Conservation (phyloP, 2,888 invertebrate genomes). For the Pristionchus mayeri region DNA sequence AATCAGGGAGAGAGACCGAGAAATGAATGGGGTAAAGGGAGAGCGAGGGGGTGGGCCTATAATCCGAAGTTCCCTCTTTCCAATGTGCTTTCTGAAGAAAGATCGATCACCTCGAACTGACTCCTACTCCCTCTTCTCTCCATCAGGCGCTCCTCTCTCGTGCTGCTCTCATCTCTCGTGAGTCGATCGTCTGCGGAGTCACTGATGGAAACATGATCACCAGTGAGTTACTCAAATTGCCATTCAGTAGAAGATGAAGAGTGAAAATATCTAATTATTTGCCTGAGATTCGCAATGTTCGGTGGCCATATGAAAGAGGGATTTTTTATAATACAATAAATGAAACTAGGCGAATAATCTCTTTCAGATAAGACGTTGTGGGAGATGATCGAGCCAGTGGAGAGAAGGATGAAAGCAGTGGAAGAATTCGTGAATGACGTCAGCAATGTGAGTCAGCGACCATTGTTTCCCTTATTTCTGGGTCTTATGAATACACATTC, state of each 20-base stretch:
- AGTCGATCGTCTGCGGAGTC: constrained; percentile 90
- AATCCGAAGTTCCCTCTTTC: too few species aligned
- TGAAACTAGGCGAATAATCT: too few species aligned
- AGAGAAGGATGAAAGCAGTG: constrained; percentile 84
- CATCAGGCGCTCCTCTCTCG: constrained; percentile 83
- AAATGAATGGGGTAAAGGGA: too few species aligned
- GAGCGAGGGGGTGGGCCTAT: too few species aligned
- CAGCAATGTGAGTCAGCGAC: constrained; percentile 81
- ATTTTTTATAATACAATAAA: not conserved
- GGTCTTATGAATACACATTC: not conserved
- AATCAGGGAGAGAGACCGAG: too few species aligned
- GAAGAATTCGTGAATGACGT: constrained; percentile 86
- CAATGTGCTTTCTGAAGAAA: too few species aligned
- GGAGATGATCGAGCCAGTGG: constrained; percentile 91
- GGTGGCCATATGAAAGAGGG: not conserved
- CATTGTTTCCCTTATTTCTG: not conserved
- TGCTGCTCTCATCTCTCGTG: constrained; percentile 86
- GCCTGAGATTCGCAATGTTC: not conserved
- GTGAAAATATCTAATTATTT: not conserved
- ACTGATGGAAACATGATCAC: constrained; percentile 90
- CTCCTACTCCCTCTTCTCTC: not conserved
- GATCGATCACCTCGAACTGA: too few species aligned
- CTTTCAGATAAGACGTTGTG: constrained; percentile 87
- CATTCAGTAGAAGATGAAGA: not conserved
- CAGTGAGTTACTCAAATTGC: constrained; percentile 79